A percentile compares a stretch with the other conserved stretches of the same genome.
Conservation (phyloP, 2,888 invertebrate genomes). For the Cheilosia urbana region DNA sequence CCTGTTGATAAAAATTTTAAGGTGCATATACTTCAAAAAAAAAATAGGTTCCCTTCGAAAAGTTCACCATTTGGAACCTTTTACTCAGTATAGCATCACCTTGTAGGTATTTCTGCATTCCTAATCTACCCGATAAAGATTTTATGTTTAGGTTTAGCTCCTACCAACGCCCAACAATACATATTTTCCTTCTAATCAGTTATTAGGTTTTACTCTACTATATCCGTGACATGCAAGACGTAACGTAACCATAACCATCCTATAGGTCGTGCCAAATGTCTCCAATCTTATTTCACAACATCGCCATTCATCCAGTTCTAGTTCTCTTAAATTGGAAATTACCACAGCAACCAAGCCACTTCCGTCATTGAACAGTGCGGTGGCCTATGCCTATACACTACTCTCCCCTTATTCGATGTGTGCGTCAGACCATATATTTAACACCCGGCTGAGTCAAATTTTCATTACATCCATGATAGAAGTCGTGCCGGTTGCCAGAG, state of each 20-base stretch:
- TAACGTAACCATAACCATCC: background rate
- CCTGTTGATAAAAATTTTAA: too few species aligned
- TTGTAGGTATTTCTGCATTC: too few species aligned
- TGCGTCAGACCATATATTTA: background rate
- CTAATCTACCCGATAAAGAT: too few species aligned
- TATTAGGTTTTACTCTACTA: background rate
- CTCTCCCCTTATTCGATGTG: background rate
- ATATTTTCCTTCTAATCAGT: background rate
- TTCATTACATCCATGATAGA: slow-evolving; percentile 27
- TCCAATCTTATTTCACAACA: background rate
- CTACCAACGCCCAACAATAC: too few species aligned
- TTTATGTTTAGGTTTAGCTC: too few species aligned
- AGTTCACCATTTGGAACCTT: too few species aligned
- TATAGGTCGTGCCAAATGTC: background rate
- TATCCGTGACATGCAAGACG: background rate
- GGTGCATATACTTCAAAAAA: too few species aligned
- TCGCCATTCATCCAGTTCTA: background rate
- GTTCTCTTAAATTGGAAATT: background rate
- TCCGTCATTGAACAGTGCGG: background rate
- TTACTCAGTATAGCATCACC: too few species aligned
- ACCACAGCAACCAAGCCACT: background rate
- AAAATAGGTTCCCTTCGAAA: too few species aligned
- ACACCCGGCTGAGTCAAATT: slow-evolving; percentile 36
- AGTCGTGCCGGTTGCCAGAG: slow-evolving; percentile 37
- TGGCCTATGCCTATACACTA: background rate